These are phyloP conservation scores for Drosophila affinis DNA, from an alignment of 2,888 invertebrate genomes.

Conservation along the genomic window DNA sequence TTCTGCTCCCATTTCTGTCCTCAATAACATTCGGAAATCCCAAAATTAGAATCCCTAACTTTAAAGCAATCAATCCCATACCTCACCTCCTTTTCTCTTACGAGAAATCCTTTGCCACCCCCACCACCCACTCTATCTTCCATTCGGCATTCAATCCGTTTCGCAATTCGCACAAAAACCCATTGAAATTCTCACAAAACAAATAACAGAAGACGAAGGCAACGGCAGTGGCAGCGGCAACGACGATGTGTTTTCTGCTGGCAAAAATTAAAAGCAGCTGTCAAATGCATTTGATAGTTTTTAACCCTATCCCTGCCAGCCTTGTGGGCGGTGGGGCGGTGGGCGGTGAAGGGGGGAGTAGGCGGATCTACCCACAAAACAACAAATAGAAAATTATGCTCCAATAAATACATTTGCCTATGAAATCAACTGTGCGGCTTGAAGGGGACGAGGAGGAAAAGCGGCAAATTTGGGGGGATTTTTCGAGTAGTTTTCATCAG, in stretches of 20 bases:
- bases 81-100: not conserved
- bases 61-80: constrained; percentile 32
- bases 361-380: constrained; percentile 28
- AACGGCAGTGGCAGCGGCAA: not conserved
- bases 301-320: constrained; percentile 27
- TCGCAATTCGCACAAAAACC: constrained; percentile 16
- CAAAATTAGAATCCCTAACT: constrained; percentile 1
- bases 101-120: too few species aligned
- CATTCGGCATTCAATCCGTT: constrained; percentile 10
- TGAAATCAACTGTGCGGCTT: constrained; percentile 30
- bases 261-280: constrained; percentile 67
- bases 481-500: constrained; percentile 56
- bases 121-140: too few species aligned
- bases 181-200: constrained; percentile 36
- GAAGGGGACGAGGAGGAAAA: constrained; percentile 14
- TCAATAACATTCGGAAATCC: not conserved
- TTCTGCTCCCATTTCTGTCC: not conserved
- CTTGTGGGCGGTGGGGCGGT: not conserved
- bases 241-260: constrained; percentile 27
- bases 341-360: too few species aligned
- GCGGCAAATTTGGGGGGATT: constrained; percentile 51
- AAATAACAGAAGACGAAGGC: constrained; percentile 22
- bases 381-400: constrained; percentile 70
- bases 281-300: constrained; percentile 75
- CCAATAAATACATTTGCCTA: constrained; percentile 70